Percentiles rank a stretch among this genome's conserved stretches.
These are phyloP conservation scores for Acyrthosiphon pisum DNA, from an alignment of 1,140 invertebrate genomes.

Conservation along the genomic window DNA sequence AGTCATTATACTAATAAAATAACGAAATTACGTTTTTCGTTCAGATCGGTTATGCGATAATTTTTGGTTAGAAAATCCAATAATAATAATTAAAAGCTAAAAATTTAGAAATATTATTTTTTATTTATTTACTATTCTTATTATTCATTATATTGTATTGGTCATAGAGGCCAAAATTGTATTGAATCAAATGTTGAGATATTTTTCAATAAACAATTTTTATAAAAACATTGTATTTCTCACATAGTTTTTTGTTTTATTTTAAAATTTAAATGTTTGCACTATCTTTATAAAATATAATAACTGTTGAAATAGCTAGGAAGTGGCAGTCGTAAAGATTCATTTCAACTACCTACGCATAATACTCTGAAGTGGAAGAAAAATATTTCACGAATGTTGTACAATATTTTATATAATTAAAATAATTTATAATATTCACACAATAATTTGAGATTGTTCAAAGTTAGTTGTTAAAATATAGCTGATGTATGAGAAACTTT, in stretches of 20 bases:
- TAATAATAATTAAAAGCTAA: no score
- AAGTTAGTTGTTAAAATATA: not conserved
- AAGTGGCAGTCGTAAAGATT: not conserved
- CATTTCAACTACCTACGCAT: not conserved
- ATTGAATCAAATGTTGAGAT: not conserved
- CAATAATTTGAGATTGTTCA: not conserved
- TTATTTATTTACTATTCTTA: no score
- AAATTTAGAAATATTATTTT: not conserved
- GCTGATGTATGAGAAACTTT: not conserved
- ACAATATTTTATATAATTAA: not conserved
- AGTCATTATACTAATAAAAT: not conserved
- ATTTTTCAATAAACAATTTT: not conserved
- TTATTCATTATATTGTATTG: no score
- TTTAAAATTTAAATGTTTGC: not conserved
- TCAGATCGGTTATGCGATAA: not conserved
- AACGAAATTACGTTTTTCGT: not conserved
- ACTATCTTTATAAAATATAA: not conserved
- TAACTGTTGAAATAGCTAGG: not conserved
- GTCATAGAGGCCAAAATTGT: no score
- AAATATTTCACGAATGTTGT: not conserved
- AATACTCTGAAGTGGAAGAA: not conserved
- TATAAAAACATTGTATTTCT: not conserved
- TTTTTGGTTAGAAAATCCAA: not conserved
- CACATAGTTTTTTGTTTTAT: not conserved
- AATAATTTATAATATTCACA: not conserved